Conservation (phyloP, 1,140 invertebrate genomes). For the Asbolus verrucosus region DNA sequence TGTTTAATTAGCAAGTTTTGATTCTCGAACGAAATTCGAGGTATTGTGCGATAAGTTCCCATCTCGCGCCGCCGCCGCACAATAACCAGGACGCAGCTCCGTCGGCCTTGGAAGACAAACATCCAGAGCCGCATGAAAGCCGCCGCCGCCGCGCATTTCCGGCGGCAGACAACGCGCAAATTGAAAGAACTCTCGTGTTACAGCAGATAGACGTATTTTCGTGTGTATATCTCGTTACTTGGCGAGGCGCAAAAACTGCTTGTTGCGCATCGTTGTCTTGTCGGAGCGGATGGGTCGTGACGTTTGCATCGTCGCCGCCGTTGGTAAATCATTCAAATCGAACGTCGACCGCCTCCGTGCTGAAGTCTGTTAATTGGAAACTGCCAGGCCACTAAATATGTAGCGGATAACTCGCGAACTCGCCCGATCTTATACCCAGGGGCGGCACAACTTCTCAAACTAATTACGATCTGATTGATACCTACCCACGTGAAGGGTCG, state of each 20-base stretch:
- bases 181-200: slow-evolving; percentile 49
- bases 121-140: slow-evolving; percentile 18
- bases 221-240: slow-evolving; percentile 44
- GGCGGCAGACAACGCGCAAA: slow-evolving; percentile 39
- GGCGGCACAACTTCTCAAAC: slow-evolving; percentile 47
- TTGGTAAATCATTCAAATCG: slow-evolving; percentile 24
- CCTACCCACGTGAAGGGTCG: slow-evolving; percentile 9
- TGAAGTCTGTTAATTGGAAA: slow-evolving; percentile 49
- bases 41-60: no score
- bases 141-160: slow-evolving; percentile 38
- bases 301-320: slow-evolving; percentile 9
- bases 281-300: slow-evolving; percentile 11
- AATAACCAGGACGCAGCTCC: no score
- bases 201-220: slow-evolving; percentile 45
- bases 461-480: slow-evolving; percentile 50
- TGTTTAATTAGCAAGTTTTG: no score
- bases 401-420: slow-evolving; percentile 47
- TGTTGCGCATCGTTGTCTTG: slow-evolving; percentile 15
- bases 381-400: slow-evolving; percentile 46
- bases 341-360: slow-evolving; percentile 3
- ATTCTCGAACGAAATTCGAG: no score
- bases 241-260: slow-evolving; percentile 21
- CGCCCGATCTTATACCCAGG: slow-evolving; percentile 35
- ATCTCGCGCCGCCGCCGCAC: no score
- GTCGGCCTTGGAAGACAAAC: slow-evolving; percentile 12